Conservation (phyloP, 2,797 vertebrate species). For the Miichthys miiuy region DNA sequence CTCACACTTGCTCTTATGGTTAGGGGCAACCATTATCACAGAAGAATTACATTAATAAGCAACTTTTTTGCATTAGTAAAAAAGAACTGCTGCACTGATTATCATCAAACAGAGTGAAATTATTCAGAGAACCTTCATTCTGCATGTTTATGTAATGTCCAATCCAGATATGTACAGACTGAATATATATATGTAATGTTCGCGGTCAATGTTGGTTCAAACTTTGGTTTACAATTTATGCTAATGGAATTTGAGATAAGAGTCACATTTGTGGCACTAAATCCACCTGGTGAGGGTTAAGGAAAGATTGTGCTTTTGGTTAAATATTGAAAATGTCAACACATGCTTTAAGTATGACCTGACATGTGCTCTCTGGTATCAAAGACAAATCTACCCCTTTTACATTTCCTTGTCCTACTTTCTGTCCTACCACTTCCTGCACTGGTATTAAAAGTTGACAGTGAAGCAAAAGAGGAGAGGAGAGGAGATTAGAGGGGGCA, state of each 20-base stretch:
- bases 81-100: neutral
- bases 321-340: neutral
- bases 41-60: neutral
- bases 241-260: too few relatives aligned
- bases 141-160: neutral
- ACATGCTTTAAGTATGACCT: neutral
- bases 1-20: constrained; percentile 11
- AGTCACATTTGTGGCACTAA: neutral
- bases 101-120: neutral
- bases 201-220: neutral
- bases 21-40: constrained; percentile 16
- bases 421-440: neutral
- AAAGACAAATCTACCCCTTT: neutral
- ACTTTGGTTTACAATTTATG: neutral
- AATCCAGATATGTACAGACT: neutral
- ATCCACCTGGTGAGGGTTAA: neutral
- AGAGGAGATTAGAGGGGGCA: neutral
- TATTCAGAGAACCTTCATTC: too few relatives aligned
- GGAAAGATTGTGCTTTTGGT: neutral
- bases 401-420: neutral
- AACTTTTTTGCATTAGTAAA: constrained; percentile 16
- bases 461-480: neutral
- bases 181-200: neutral
- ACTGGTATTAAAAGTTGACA: neutral
- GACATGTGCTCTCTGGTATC: neutral